phyloP scores from a whole-genome alignment of 2,888 invertebrate genomes.

The Drosophila mimetica region DNA sequence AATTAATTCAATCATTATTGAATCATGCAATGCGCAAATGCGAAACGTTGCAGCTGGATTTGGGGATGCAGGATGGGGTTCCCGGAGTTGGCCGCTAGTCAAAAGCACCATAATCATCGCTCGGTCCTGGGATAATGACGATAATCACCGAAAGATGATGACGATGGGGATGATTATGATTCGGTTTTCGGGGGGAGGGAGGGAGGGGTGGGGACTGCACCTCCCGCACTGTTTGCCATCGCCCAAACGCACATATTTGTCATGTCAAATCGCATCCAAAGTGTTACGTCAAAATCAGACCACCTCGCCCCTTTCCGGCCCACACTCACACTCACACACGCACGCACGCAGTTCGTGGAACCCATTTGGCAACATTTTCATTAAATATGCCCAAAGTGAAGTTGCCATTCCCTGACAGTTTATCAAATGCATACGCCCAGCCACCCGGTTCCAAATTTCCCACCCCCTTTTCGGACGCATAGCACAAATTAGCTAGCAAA shows the following conservation, averaged over 20 bases:
- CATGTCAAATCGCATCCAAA: slow-evolving; percentile 81
- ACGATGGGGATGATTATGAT: slow-evolving; percentile 43
- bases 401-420: slow-evolving; percentile 79
- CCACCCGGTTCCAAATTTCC: background rate
- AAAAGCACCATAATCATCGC: slow-evolving; percentile 62
- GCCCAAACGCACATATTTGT: slow-evolving; percentile 80
- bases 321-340: background rate
- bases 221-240: slow-evolving; percentile 52
- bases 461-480: slow-evolving; percentile 44
- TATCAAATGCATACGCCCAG: slow-evolving; percentile 69
- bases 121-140: slow-evolving; percentile 37
- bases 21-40: slow-evolving; percentile 82
- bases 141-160: slow-evolving; percentile 59
- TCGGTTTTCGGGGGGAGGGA: slow-evolving; percentile 7
- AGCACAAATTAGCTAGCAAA: slow-evolving; percentile 74
- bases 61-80: background rate
- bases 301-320: slow-evolving; percentile 4
- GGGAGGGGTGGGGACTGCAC: background rate
- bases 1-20: slow-evolving; percentile 85
- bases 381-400: slow-evolving; percentile 83
- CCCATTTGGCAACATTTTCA: slow-evolving; percentile 80
- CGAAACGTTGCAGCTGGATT: slow-evolving; percentile 58
- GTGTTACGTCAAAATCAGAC: slow-evolving; percentile 80
- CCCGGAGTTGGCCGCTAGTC: slow-evolving; percentile 3
- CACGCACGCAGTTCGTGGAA: slow-evolving; percentile 31